phyloP scores from a whole-genome alignment of 2,888 invertebrate species.

The Drosophila subquinaria region DNA sequence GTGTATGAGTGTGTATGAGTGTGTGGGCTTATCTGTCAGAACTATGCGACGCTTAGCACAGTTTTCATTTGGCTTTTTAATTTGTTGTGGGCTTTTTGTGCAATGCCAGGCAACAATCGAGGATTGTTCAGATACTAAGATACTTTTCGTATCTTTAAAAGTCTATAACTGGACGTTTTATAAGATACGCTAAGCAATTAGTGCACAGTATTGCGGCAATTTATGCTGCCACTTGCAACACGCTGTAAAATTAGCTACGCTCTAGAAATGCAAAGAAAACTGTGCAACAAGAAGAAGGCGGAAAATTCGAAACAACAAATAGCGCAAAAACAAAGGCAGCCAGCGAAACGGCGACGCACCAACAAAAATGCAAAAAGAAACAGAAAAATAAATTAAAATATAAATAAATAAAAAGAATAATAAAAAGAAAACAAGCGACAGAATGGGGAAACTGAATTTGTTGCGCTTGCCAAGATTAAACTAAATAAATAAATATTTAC shows the following conservation, averaged over 20 bases:
- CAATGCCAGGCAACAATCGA: constrained; percentile 1
- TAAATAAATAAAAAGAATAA: constrained; percentile 24
- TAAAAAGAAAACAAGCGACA: background rate
- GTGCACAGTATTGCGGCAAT: constrained; percentile 51
- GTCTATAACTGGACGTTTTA: background rate
- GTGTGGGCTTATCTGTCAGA: constrained; percentile 52
- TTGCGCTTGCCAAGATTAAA: constrained; percentile 56
- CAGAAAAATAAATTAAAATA: constrained; percentile 19
- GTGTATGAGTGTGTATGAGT: constrained; percentile 4
- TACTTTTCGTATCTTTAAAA: background rate
- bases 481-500: constrained; percentile 81
- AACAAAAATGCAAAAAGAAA: constrained; percentile 29
- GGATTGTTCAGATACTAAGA: background rate
- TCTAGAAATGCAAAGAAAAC: constrained; percentile 61
- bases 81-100: background rate
- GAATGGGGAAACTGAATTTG: constrained; percentile 21
- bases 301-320: constrained; percentile 10
- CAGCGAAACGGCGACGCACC: constrained; percentile 58
- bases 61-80: constrained; percentile 16
- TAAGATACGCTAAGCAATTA: constrained; percentile 34
- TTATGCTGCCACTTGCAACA: constrained; percentile 47
- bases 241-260: constrained; percentile 68
- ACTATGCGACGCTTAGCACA: constrained; percentile 28
- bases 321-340: constrained; percentile 47
- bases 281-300: constrained; percentile 1